Percentiles rank a stretch among this genome's conserved stretches.
Evolutionary conservation across 2,888 invertebrate genomes (phyloP).

Genomic region (Geotrupes spiniger): DNA sequence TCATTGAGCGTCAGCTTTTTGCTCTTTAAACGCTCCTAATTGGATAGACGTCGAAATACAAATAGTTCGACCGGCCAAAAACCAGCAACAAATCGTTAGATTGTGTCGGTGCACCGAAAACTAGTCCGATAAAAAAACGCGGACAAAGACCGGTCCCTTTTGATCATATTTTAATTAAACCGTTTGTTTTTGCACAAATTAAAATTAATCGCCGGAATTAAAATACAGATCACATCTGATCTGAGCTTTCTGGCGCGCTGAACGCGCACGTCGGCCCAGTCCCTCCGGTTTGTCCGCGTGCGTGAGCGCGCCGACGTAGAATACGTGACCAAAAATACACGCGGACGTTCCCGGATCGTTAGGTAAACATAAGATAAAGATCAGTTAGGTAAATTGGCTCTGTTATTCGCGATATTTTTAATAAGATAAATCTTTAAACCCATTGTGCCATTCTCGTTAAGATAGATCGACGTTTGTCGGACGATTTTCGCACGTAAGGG

Average conservation of each 20-base stretch:
- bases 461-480: conserved; percentile 29
- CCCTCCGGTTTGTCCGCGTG: not conserved
- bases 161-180: conserved; percentile 38
- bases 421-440: conserved; percentile 47
- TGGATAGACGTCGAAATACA: too few species aligned
- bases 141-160: conserved; percentile 30
- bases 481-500: conserved; percentile 21
- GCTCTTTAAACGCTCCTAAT: too few species aligned
- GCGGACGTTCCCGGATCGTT: conserved; percentile 31
- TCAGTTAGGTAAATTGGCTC: conserved; percentile 49
- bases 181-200: conserved; percentile 40
- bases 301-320: conserved; percentile 2
- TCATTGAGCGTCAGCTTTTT: too few species aligned
- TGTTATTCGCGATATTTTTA: conserved; percentile 48
- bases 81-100: too few species aligned
- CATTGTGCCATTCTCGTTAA: conserved; percentile 46
- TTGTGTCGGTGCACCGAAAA: too few species aligned
- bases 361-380: conserved; percentile 46
- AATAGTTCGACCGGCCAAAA: too few species aligned
- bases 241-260: conserved; percentile 6
- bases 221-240: conserved; percentile 30
- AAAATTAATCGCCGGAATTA: conserved; percentile 39
- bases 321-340: conserved; percentile 14
- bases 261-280: not conserved
- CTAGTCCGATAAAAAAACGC: not conserved